Percentiles rank a stretch among this genome's conserved stretches.
phyloP scores from a whole-genome alignment of 2,888 invertebrate genomes.

The Drosophila rubida region DNA sequence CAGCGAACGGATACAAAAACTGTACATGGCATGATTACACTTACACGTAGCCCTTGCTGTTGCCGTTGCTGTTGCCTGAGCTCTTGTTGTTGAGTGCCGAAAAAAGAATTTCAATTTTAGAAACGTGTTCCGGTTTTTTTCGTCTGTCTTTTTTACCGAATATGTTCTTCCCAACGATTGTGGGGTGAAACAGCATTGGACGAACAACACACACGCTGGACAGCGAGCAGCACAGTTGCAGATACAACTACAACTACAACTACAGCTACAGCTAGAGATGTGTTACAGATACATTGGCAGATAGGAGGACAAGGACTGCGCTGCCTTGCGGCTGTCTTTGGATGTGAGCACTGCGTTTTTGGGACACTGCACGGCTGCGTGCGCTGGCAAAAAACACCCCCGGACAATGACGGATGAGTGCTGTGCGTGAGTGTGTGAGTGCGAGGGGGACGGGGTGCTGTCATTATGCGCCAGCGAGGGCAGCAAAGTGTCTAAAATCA shows the following conservation, averaged over 20 bases:
- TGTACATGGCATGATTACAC: conserved; percentile 77
- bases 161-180: conserved; percentile 28
- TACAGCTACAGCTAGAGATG: conserved; percentile 24
- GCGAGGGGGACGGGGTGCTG: conserved; percentile 57
- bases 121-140: conserved; percentile 67
- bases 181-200: conserved; percentile 48
- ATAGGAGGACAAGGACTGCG: conserved; percentile 48
- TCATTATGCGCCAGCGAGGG: conserved; percentile 68
- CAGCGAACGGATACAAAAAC: conserved; percentile 64
- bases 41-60: conserved; percentile 50
- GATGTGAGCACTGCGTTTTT: conserved; percentile 50
- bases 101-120: conserved; percentile 76
- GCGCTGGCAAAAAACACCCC: conserved; percentile 52
- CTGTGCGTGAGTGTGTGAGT: background rate
- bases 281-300: conserved; percentile 29
- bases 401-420: conserved; percentile 78
- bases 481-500: conserved; percentile 71
- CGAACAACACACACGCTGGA: conserved; percentile 31
- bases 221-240: conserved; percentile 19
- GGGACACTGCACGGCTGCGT: conserved; percentile 67
- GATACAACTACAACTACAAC: conserved; percentile 8
- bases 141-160: conserved; percentile 15
- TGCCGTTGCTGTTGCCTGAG: conserved; percentile 4
- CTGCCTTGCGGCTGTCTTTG: conserved; percentile 78
- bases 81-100: conserved; percentile 33